These are phyloP conservation scores for Engraulis encrasicolus DNA, from an alignment of 2,113 vertebrate species.

Conservation along the genomic window DNA sequence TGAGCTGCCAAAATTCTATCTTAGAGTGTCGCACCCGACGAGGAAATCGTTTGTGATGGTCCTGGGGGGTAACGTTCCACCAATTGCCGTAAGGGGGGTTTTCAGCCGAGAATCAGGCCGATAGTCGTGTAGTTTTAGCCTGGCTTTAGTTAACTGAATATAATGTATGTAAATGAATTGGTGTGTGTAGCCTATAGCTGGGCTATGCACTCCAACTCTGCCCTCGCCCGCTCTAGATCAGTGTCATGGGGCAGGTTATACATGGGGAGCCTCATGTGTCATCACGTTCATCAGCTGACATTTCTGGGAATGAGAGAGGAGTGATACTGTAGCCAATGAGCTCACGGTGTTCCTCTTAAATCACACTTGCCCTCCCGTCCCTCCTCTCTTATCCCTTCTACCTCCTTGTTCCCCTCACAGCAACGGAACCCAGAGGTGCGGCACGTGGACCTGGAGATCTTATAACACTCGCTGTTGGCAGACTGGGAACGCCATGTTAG, in stretches of 20 bases:
- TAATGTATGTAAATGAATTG: too few relatives aligned
- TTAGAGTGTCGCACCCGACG: too few relatives aligned
- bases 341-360: neutral
- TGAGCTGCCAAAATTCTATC: too few relatives aligned
- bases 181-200: too few relatives aligned
- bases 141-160: too few relatives aligned
- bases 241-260: neutral
- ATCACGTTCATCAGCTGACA: neutral
- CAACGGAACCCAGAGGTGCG: slow-evolving; percentile 96
- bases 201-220: too few relatives aligned
- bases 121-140: too few relatives aligned
- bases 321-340: neutral
- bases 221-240: neutral
- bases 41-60: too few relatives aligned
- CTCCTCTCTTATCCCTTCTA: neutral
- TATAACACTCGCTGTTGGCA: slow-evolving; percentile 68
- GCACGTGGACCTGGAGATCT: slow-evolving; percentile 96
- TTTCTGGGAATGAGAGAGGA: neutral
- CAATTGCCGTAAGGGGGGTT: too few relatives aligned
- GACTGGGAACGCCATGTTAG: neutral
- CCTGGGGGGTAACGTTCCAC: too few relatives aligned
- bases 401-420: slow-evolving; percentile 71
- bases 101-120: too few relatives aligned
- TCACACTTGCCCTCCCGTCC: neutral
- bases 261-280: neutral